phyloP scores from a whole-genome alignment of 2,113 vertebrate genomes.

The Noctilio leporinus region DNA sequence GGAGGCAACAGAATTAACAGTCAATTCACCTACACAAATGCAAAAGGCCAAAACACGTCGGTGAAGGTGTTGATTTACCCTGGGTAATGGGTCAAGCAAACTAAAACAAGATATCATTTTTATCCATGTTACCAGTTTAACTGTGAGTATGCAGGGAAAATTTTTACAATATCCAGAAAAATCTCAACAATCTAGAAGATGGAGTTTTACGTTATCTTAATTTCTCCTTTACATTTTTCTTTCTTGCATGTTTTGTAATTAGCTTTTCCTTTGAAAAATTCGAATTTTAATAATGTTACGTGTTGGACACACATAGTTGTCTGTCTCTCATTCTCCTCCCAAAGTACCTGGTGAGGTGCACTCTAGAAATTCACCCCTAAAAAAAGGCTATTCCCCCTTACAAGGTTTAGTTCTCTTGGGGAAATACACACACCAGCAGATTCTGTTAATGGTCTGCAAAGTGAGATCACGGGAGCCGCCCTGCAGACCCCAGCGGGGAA shows the following conservation, averaged over 20 bases:
- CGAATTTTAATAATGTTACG: not conserved
- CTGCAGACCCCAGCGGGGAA: not conserved
- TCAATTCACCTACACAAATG: not conserved
- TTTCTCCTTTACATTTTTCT: not conserved
- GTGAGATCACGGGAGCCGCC: not conserved
- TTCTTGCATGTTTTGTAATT: not conserved
- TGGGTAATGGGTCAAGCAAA: not conserved
- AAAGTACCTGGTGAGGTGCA: not conserved
- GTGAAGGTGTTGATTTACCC: not conserved
- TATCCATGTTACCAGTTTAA: not conserved
- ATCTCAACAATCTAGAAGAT: not conserved
- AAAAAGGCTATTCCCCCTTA: not conserved
- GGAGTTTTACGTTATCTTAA: not conserved
- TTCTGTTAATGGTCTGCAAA: not conserved
- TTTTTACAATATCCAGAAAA: not conserved
- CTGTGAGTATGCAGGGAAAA: not conserved
- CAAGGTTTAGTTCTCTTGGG: not conserved
- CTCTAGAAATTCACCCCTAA: not conserved
- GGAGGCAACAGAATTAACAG: not conserved
- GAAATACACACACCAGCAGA: not conserved
- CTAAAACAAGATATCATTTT: not conserved
- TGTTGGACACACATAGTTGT: not conserved
- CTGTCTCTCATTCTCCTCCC: not conserved
- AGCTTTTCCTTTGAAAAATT: not conserved
- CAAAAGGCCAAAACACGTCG: not conserved